phyloP scores from a whole-genome alignment of 2,797 vertebrate species.

The Microhierax caerulescens region DNA sequence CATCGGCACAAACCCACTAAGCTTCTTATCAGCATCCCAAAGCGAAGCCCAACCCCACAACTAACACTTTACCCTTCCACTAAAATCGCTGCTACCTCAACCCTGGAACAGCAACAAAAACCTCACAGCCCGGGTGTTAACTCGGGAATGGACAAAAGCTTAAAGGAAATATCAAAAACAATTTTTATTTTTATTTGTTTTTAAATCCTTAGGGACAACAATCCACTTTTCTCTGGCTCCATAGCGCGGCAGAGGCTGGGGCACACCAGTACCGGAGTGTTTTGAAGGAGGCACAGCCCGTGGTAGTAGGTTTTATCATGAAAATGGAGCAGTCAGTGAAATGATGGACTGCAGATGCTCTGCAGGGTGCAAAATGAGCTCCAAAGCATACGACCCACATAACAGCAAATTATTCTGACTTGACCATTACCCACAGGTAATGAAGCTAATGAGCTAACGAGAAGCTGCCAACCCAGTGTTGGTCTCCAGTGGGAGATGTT shows the following conservation, averaged over 20 bases:
- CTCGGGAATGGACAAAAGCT: neutral
- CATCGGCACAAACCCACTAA: neutral
- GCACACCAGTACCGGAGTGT: neutral
- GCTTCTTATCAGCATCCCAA: neutral
- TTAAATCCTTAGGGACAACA: fast-evolving
- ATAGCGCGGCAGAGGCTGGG: neutral
- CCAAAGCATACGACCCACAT: conserved; percentile 24
- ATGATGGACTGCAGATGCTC: neutral
- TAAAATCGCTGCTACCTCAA: neutral
- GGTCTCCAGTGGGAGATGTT: neutral
- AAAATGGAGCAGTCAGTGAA: neutral
- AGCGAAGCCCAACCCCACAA: neutral
- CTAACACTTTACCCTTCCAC: neutral
- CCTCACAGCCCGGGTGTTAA: neutral
- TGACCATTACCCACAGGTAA: conserved; percentile 37
- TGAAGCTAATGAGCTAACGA: conserved; percentile 1
- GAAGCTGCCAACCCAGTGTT: neutral
- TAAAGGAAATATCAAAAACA: neutral
- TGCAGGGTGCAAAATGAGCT: conserved; percentile 32
- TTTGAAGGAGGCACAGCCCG: neutral
- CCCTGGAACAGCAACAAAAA: neutral
- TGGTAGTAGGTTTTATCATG: conserved; percentile 8
- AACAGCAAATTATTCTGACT: conserved; percentile 53
- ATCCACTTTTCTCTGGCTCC: neutral
- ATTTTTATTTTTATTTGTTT: too few relatives aligned